Evolutionary conservation across 2,888 invertebrate genomes (phyloP), one percentile per base, ranked within the genome.

Genomic region (Phrixothrix hirtus): DNA sequence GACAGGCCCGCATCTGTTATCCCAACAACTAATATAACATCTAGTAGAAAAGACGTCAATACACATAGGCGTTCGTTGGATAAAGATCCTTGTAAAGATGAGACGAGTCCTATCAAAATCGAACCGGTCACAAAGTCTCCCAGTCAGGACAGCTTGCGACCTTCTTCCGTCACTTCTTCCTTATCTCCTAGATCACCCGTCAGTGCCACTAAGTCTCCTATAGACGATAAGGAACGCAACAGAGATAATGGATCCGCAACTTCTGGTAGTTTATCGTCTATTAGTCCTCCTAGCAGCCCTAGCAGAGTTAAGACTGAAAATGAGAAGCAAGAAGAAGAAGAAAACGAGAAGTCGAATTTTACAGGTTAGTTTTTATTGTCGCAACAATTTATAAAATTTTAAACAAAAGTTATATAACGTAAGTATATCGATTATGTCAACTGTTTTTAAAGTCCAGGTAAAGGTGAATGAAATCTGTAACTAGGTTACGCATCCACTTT

Each of bases 321-420:
- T 54, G 75, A 75, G 60, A 82, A 82, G 61, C 81, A 82, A 65
- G 81, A 82, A 61, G 77, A 79, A 39, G 81, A 82, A 66, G 75
- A 77, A 48, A 81, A 80, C 46, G 81, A 81, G 69, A 82, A 82
- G 67, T 76, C 64, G 32, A 31, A 36, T 58, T 53, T 62, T 45
- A 43, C 56, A 54, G 67, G 70, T 70, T 48, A 64, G 64, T 57
- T 36, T 13, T 7, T n/a, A 21, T 21, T 21, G 21, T 21, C 21
- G 21, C 21, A 21, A 21, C 7, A 5, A 21, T 7, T 7, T 21
- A 21, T 21, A n/a, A n/a, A n/a, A n/a, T n/a, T n/a, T n/a, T n/a
- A n/a, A n/a, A n/a, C n/a, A n/a, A n/a, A n/a, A n/a, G n/a, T n/a
- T n/a, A n/a, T n/a, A n/a, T n/a, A n/a, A n/a, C n/a, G n/a, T n/a